Evolutionary conservation across 1,140 invertebrate species (phyloP), one percentile per base, ranked within the genome.

Genomic region (Archivesica marissinica): DNA sequence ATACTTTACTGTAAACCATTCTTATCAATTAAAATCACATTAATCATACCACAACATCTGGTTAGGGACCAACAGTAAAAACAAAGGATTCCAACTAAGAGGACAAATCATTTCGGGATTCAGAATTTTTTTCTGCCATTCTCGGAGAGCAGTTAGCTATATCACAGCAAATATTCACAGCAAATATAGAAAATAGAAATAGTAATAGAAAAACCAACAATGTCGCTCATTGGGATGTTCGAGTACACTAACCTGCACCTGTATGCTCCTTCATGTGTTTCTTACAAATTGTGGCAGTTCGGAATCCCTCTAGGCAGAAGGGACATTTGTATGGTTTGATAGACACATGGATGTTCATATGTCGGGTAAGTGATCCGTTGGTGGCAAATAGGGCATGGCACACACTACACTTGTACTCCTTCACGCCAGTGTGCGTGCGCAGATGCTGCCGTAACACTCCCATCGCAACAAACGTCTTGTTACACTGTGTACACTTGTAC

Each of bases 291-390:
- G 89, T 85, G 3, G 93, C 92, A 0, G 95, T 95, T 17, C 92
- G 92, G 88, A 95, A 95, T 77, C 89, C 93, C 23, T 93, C 90
- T 6, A 87, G 86, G 88, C 95, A 96, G 52, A 93, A 90, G 1
- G 91, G 86, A 87, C 95, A 96, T 33, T 92, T 92, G 79, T 89
- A 92, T 15, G 91, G 90, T 41, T 90, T 89, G 17, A 74, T 86
- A 13, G 85, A 87, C 6, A 85, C 88, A 84, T 94, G 94, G 17
- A 93, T 91, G 33, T 89, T 83, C 92, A 92, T 91, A 83, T 94
- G 94, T 4, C 93, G 89, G 11, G 88, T 90, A 11, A 94, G 89
- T 11, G 92, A 92, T 25, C 92, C 93, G 68, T 93, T 94, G 3
- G 94, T 93, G 1, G 93, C 92, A 79, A 94, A 95, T 3, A 78